A percentile compares a stretch with the other conserved stretches of the same genome.
phyloP scores from a whole-genome alignment of 1,140 invertebrate species.

The Nasonia vitripennis region DNA sequence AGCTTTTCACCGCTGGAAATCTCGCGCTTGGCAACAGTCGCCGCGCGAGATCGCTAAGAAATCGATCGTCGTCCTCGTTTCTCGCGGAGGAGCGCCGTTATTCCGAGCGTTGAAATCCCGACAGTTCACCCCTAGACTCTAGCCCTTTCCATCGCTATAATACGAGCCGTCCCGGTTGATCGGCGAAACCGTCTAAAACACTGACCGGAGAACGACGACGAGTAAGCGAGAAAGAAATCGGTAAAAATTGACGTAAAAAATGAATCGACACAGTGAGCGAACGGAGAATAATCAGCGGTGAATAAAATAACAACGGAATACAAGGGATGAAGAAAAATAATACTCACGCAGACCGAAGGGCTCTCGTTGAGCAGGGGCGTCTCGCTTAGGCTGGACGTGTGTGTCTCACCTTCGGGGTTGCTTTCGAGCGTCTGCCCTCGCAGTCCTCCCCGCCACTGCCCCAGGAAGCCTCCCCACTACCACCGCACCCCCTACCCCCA shows the following conservation, averaged over 20 bases:
- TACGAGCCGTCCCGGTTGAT: no score
- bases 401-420: constrained; percentile 75
- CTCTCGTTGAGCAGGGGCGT: constrained; percentile 74
- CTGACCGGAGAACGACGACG: no score
- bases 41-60: neutral
- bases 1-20: no score
- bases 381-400: constrained; percentile 62
- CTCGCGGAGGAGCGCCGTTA: neutral
- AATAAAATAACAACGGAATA: no score
- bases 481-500: constrained; percentile 59
- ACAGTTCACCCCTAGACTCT: neutral
- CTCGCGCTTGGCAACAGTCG: no score
- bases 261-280: no score
- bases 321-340: neutral
- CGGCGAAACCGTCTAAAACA: no score
- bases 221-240: no score
- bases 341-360: constrained; percentile 74
- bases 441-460: constrained; percentile 75
- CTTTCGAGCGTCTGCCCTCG: constrained; percentile 75
- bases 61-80: constrained; percentile 40
- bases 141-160: no score
- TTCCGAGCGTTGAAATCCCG: constrained; percentile 47
- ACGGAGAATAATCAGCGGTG: no score
- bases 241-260: neutral
- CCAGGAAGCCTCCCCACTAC: constrained; percentile 52